Percentiles rank a stretch among this genome's conserved stretches.
phyloP scores from a whole-genome alignment of 2,888 invertebrate genomes.

The Hetaerina titia region DNA sequence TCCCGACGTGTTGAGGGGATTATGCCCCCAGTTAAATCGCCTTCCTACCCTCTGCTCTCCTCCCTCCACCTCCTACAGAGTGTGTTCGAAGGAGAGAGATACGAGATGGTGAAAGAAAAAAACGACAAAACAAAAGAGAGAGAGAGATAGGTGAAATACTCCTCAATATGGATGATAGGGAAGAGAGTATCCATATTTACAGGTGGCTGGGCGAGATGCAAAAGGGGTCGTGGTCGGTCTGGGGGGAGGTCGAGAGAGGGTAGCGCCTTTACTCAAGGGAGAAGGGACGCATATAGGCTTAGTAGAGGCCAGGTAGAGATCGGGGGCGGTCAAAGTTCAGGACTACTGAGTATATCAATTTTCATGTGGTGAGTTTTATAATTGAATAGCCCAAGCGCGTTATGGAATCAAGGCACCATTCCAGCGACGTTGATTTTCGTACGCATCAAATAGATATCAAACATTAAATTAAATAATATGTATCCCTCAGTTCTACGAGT shows the following conservation, averaged over 20 bases:
- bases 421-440: too few species aligned
- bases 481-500: too few species aligned
- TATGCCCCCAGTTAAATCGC: neutral
- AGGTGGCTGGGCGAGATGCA: conserved; percentile 31
- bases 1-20: neutral
- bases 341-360: too few species aligned
- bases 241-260: neutral
- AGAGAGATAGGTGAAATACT: neutral
- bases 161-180: conserved; percentile 63
- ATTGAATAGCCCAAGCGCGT: too few species aligned
- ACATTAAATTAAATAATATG: too few species aligned
- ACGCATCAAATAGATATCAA: too few species aligned
- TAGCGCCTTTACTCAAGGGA: neutral
- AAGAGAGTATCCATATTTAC: neutral
- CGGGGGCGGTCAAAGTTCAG: neutral
- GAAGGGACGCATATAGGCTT: neutral
- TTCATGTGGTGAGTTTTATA: too few species aligned
- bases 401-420: too few species aligned
- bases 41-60: neutral
- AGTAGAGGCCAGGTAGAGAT: neutral
- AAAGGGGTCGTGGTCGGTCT: neutral
- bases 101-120: neutral
- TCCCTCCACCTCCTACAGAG: neutral
- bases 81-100: neutral
- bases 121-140: neutral